Conservation (phyloP, 1,140 invertebrate genomes). For the Spodoptera litura region DNA sequence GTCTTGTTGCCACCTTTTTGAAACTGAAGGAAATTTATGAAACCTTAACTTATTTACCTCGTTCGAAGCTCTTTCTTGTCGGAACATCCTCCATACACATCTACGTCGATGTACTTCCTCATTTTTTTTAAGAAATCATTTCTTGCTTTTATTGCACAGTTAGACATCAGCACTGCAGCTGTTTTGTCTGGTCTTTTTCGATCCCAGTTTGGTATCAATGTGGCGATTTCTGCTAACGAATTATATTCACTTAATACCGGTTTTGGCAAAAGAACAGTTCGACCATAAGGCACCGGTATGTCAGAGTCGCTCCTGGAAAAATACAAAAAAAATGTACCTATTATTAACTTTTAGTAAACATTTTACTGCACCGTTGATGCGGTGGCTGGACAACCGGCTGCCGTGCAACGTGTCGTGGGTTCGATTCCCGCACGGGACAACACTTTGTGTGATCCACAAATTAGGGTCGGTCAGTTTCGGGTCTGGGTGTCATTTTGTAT, state of each 20-base stretch:
- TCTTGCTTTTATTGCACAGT: slow-evolving; percentile 86
- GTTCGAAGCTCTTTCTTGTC: slow-evolving; percentile 54
- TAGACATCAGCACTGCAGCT: slow-evolving; percentile 88
- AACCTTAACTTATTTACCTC: slow-evolving; percentile 52
- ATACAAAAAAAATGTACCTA: background rate
- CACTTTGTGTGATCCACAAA: too few relatives aligned
- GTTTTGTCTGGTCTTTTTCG: slow-evolving; percentile 68
- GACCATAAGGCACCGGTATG: slow-evolving; percentile 90
- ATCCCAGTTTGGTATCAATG: slow-evolving; percentile 63
- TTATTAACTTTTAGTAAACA: background rate
- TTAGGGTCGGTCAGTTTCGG: too few relatives aligned
- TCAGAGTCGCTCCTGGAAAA: slow-evolving; percentile 88
- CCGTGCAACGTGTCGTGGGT: too few relatives aligned
- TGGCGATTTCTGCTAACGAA: slow-evolving; percentile 48
- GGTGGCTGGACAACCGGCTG: too few relatives aligned
- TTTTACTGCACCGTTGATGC: too few relatives aligned
- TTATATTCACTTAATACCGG: slow-evolving; percentile 38
- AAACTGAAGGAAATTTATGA: background rate
- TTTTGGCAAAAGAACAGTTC: slow-evolving; percentile 80
- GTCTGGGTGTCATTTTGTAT: too few relatives aligned
- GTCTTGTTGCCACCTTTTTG: too few relatives aligned
- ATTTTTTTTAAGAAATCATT: slow-evolving; percentile 88
- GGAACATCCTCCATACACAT: slow-evolving; percentile 71
- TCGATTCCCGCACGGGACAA: too few relatives aligned
- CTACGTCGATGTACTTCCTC: slow-evolving; percentile 66